Base-by-base conservation (phyloP, 2,888 invertebrate genomes). In the Melieria crassipennis region DNA sequence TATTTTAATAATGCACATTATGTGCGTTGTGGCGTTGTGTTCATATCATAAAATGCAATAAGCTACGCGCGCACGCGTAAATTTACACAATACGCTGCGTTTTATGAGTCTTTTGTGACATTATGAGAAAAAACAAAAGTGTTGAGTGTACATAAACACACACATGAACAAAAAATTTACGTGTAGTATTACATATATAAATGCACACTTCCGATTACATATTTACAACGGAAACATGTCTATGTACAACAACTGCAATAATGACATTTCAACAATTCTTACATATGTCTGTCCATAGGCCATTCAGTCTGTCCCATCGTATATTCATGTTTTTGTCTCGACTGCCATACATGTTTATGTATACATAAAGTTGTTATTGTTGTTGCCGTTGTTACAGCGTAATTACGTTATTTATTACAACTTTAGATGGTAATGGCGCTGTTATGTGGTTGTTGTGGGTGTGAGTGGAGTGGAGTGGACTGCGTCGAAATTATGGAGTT, bases 371-470 rank as follows among this genome's bases (percentile, higher is more conserved):
- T 63, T 50, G 56, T 56, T 46, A 52, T 65, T 50, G 48, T 60
- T 42, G 61, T 45, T 47, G 48, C 46, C 43, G 71, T 64, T 63
- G 57, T 63, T 71, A 67, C 64, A 57, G 48, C 71, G 71, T 71
- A 71, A 71, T 71, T 71, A 71, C 67, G 63, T 71, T 71, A 71
- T 71, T 71, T 71, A 71, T 71, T 67, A 63, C 67, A 67, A 67
- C 63, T 63, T 64, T 50, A 63, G 56, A 43, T 56, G 67, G 62
- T 71, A 61, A 66, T 65, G 70, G 62, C 61, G 42, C 11, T 62
- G 30, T 61, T 46, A 43, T 71, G 56, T 62, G 61, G 70, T 60
- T 48, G 16, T 48, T 63, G 63, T 63, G 10, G 13, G 16, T 4
- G 30, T n/a, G 56, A 30, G 16, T 45, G 48, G 43, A 9, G 13